Base-by-base conservation (phyloP, 2,797 vertebrate species). In the Halcyon badia region DNA sequence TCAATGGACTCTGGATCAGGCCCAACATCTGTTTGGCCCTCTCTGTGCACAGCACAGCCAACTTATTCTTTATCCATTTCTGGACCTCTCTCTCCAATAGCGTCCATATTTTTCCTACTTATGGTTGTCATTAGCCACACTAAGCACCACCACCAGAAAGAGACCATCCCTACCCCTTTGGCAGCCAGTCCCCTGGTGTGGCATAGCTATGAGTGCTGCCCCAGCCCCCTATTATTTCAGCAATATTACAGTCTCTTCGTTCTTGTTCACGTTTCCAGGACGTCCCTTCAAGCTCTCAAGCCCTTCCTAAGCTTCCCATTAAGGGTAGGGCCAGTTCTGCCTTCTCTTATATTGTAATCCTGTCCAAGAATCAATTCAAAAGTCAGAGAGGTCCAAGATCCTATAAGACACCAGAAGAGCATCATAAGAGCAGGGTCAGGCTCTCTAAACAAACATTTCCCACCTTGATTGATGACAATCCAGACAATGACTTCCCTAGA, bases 21-120 rank as follows among this genome's bases (percentile, higher is more conserved):
- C 77, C 56, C 94, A 94, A 96, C 96, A 96, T 97, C 93, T 97
- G 94, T 94, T 95, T 97, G 96, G 95, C 91, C 95, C 78, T 96
- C 73, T 93, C 90, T 64, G 31, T 87, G 82, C 57, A 60, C 60
- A 80, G 90, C 1, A 5, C 64, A 95, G 96, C 91, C 96, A 97
- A 97, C 71, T 93, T 84, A 73, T 94, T 90, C 94, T 91, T 93
- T 94, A 95, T 95, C 96, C 95, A 84, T 90, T 94, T 56, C 90
- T 87, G 46, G 70, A 70, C 91, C 90, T 93, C 82, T 37, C 76
- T 92, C 73, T 89, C 77, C 94, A 96, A 88, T 31, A 95, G 83
- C 6, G 7, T 91, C 86, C 83, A 58, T 93, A 84, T 93, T 96
- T 95, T 96, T 94, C 88, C 91, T 96, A 75, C 86, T 97, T 95